A percentile compares a stretch with the other conserved stretches of the same genome.
phyloP scores from a whole-genome alignment of 2,888 invertebrate genomes.

The Petrolisthes manimaculis region DNA sequence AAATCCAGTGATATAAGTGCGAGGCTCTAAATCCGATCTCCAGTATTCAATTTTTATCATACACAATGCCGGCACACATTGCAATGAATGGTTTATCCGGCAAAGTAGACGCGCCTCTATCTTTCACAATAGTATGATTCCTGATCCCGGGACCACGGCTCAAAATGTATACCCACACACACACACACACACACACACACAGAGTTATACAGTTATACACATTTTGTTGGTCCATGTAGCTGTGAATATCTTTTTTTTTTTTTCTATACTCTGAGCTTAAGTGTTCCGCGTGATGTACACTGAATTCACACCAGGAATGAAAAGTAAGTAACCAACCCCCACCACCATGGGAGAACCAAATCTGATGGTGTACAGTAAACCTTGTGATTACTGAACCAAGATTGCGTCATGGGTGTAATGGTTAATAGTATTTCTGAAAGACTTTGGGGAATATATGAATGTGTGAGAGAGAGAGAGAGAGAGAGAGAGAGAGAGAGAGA shows the following conservation, averaged over 20 bases:
- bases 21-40: constrained; percentile 43
- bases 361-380: no score
- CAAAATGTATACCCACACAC: constrained; percentile 25
- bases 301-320: neutral
- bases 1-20: constrained; percentile 46
- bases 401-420: no score
- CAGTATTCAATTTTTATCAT: constrained; percentile 41
- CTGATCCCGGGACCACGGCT: constrained; percentile 14
- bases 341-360: no score
- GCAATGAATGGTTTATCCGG: constrained; percentile 33
- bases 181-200: constrained; percentile 4
- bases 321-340: neutral
- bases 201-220: neutral
- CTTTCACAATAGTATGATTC: constrained; percentile 12
- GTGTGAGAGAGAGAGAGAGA: constrained; percentile 28
- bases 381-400: no score
- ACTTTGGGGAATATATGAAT: neutral
- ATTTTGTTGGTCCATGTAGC: neutral
- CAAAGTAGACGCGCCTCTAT: constrained; percentile 10
- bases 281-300: neutral
- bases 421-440: neutral
- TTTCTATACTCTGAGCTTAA: neutral
- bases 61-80: constrained; percentile 41
- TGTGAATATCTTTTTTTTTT: neutral
- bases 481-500: neutral